Evolutionary conservation across 2,797 vertebrate genomes (phyloP), one percentile per base, ranked within the genome.

Genomic region (Hypotaenidia philippensis): DNA sequence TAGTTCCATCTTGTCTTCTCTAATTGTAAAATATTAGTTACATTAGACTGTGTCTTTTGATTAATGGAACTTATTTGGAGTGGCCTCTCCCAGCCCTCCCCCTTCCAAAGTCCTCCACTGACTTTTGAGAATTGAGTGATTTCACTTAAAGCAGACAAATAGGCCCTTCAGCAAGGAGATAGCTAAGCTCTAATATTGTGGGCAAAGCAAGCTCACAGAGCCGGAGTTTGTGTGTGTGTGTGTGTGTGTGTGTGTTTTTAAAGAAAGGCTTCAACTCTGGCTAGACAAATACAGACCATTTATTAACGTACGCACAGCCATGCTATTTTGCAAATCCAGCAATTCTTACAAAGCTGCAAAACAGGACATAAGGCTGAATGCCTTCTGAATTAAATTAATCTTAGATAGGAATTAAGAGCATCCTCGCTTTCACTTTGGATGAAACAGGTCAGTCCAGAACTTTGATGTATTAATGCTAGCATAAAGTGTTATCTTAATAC

Each of bases 11-110:
- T 99, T 99, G 99, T 99, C 99, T 99, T 98, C 99, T 99, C 99
- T 99, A 99, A 99, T 99, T 99, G 99, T 99, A 99, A 99, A 99
- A 99, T 99, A 99, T 99, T 99, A 99, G 99, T 99, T 99, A 99
- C 99, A 99, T 99, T 99, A 99, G 99, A 99, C 98, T 99, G 98
- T 99, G 99, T 99, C 98, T 99, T 99, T 99, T 99, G 99, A 99
- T 99, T 99, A 99, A 99, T 99, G 99, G 99, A 99, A 99, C 99
- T 99, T 99, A 99, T 99, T 99, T 99, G 99, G 99, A 99, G 98
- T 99, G 98, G 99, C 99, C 99, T 98, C 98, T 98, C 98, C 97
- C 95, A 97, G 89, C 98, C 98, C 98, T 97, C 98, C 98, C 98
- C 98, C 97, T 98, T 96, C 98, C 96, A 98, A 98, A 98, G 98